These are phyloP conservation scores for Arctopsyche grandis DNA, from an alignment of 1,140 invertebrate genomes.

Conservation along the genomic window DNA sequence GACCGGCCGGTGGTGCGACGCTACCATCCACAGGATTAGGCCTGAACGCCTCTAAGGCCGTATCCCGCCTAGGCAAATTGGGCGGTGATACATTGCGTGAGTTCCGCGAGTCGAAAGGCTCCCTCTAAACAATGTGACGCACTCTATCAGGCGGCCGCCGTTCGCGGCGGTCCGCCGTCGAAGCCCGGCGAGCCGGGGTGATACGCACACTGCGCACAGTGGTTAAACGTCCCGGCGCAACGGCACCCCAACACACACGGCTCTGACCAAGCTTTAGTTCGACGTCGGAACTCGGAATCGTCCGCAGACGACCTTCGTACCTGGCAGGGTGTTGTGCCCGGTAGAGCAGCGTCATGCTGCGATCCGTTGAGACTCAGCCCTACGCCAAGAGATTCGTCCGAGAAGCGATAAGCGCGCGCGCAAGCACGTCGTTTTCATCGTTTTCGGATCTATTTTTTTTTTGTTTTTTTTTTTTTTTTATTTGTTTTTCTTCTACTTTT, in stretches of 20 bases:
- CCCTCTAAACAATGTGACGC: too few species aligned
- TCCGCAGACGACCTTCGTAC: conserved; percentile 72
- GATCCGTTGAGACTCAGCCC: conserved; percentile 69
- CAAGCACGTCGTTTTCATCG: too few species aligned
- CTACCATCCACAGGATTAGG: conserved; percentile 85
- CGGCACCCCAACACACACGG: too few species aligned
- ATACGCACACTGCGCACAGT: too few species aligned
- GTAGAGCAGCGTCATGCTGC: conserved; percentile 70
- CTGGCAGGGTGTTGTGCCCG: conserved; percentile 57
- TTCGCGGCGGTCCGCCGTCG: too few species aligned
- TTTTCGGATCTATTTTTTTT: too few species aligned
- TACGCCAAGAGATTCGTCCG: conserved; percentile 62
- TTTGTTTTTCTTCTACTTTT: too few species aligned
- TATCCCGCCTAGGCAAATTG: conserved; percentile 73
- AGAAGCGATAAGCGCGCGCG: too few species aligned
- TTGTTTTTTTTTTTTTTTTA: too few species aligned
- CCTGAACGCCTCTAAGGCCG: conserved; percentile 86
- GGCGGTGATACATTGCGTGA: conserved; percentile 66
- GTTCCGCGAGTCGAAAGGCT: conserved; percentile 66
- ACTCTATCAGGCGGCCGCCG: too few species aligned
- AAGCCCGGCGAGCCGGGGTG: too few species aligned
- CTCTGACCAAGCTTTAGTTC: conserved; percentile 60
- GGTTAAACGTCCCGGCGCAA: too few species aligned
- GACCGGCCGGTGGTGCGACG: conserved; percentile 76
- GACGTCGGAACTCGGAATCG: conserved; percentile 71